These are phyloP conservation scores for Norana najaformis DNA, from an alignment of 2,888 invertebrate species.

Conservation along the genomic window DNA sequence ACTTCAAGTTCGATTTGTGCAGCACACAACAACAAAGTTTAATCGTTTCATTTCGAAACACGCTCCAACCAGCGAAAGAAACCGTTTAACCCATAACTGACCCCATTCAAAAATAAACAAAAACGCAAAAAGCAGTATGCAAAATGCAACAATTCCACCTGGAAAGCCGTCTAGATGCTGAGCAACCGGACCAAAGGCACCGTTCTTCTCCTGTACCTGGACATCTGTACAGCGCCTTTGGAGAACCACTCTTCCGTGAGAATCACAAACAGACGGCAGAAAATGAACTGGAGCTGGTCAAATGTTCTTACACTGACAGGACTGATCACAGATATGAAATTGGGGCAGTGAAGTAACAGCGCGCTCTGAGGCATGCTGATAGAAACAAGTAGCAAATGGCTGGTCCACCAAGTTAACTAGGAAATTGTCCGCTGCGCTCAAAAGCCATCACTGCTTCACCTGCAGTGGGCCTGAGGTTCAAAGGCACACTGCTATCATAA, in stretches of 20 bases:
- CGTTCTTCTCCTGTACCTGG: not conserved
- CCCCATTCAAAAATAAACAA: no score
- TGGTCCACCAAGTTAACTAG: not conserved
- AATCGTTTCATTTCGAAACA: not conserved
- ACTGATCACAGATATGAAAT: not conserved
- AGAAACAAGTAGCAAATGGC: no score
- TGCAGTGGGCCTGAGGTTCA: no score
- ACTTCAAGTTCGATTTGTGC: constrained; percentile 10
- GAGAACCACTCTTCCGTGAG: not conserved
- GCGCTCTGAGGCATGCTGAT: no score
- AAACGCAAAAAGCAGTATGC: no score
- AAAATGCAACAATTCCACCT: no score
- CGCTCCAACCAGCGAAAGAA: not conserved
- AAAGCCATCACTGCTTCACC: no score
- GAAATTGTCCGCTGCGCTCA: not conserved
- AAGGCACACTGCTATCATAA: no score
- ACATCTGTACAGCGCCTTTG: not conserved
- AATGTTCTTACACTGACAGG: not conserved
- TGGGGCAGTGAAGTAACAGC: no score
- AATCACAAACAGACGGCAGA: not conserved
- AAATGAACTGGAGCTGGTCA: not conserved
- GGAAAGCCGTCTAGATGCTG: no score
- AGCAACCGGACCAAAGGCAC: not conserved
- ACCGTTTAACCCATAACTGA: not conserved
- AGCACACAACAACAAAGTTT: not conserved